These are phyloP conservation scores for Drosophila macrospina DNA, from an alignment of 2,888 invertebrate species.

Conservation along the genomic window DNA sequence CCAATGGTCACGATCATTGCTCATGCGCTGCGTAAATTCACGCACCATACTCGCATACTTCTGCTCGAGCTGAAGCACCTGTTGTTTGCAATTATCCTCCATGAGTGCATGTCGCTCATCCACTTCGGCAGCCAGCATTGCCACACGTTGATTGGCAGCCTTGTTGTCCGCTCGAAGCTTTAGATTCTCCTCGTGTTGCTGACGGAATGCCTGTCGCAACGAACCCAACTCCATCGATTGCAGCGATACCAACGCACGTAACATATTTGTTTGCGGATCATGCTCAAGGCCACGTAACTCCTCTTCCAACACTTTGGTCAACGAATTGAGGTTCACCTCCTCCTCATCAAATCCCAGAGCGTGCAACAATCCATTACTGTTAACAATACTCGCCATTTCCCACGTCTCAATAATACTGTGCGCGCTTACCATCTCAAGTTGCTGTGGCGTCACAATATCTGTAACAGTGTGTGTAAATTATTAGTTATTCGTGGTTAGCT, in stretches of 20 bases:
- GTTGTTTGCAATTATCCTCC: conserved; percentile 89
- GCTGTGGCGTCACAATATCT: conserved; percentile 77
- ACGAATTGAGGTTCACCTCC: conserved; percentile 87
- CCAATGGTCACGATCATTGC: conserved; percentile 91
- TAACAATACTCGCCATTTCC: conserved; percentile 89
- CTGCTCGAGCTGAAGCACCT: conserved; percentile 90
- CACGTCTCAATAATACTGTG: conserved; percentile 89
- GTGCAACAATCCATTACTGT: conserved; percentile 88
- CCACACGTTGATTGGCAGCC: conserved; percentile 93
- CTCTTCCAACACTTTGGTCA: conserved; percentile 90
- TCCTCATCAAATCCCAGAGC: conserved; percentile 89
- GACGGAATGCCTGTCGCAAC: conserved; percentile 88
- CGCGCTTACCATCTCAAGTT: conserved; percentile 84
- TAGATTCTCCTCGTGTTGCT: conserved; percentile 91
- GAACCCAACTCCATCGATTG: conserved; percentile 89
- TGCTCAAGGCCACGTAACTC: conserved; percentile 87
- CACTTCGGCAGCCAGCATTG: conserved; percentile 94
- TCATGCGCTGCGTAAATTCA: conserved; percentile 89
- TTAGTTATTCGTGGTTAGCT: not conserved
- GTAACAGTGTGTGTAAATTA: conserved; percentile 35
- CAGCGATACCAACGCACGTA: conserved; percentile 88
- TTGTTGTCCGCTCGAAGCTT: conserved; percentile 92
- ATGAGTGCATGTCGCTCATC: conserved; percentile 95
- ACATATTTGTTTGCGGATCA: conserved; percentile 80
- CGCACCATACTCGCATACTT: conserved; percentile 92